phyloP scores from a whole-genome alignment of 2,113 vertebrate genomes.

The Aplodontia rufa region DNA sequence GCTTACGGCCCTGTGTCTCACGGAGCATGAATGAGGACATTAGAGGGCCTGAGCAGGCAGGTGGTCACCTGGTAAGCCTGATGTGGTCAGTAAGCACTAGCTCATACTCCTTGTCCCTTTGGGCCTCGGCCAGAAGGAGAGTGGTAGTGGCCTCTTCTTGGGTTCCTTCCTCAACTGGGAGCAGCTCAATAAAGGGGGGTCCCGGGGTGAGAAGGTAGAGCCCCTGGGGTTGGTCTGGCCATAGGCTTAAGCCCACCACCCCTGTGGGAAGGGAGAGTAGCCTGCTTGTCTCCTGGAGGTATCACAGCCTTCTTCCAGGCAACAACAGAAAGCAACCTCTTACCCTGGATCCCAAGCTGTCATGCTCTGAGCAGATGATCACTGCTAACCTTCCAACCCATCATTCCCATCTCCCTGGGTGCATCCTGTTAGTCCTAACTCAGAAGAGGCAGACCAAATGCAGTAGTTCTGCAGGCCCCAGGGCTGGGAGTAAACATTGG shows the following conservation, averaged over 20 bases:
- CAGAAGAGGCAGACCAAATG: background rate
- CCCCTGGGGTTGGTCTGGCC: constrained; percentile 84
- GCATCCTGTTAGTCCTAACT: background rate
- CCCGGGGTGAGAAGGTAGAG: constrained; percentile 91
- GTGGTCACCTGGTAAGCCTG: constrained; percentile 88
- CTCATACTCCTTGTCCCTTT: constrained; percentile 87
- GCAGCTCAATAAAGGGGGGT: constrained; percentile 93
- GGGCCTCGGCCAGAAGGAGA: constrained; percentile 89
- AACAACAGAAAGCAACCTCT: background rate
- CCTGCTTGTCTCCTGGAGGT: background rate
- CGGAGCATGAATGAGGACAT: background rate
- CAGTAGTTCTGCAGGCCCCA: background rate
- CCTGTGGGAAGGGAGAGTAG: constrained; percentile 81
- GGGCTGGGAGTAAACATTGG: background rate
- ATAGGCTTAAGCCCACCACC: constrained; percentile 91
- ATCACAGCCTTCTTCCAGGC: background rate
- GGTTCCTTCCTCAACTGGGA: constrained; percentile 80
- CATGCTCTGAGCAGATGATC: background rate
- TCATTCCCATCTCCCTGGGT: too few species aligned
- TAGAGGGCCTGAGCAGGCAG: background rate
- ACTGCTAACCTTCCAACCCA: background rate
- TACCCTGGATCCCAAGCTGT: background rate
- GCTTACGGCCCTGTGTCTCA: background rate
- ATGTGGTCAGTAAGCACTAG: constrained; percentile 89
- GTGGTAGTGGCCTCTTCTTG: constrained; percentile 79